A percentile compares a stretch with the other conserved stretches of the same genome.
These are phyloP conservation scores for rat (Rattus norvegicus) DNA, from an alignment of 2,113 vertebrate genomes.

Conservation along the genomic window GRCr8 NC_086025.1:35626501-35627000, in stretches of 20 bases:
- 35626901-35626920: neutral
- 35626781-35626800: neutral
- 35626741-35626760: neutral
- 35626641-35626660: neutral
- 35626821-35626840: conserved; percentile 50
- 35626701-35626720: conserved; percentile 30
- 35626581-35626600: conserved; percentile 27
- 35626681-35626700: neutral
- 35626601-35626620: neutral
- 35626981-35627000: neutral
- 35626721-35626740: conserved; percentile 19
- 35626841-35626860: neutral
- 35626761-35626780: conserved; percentile 27
- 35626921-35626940: neutral
- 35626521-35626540: neutral
- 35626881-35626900: neutral
- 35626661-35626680: neutral
- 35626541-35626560: conserved; percentile 51
- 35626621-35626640: neutral
- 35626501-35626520: neutral
- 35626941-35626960: neutral
- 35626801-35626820: neutral
- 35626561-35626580: neutral
- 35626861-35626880: neutral
- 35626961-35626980: neutral